Percentiles rank a stretch among this genome's conserved stretches.
These are phyloP conservation scores for Tachystola acroxantha DNA, from an alignment of 2,888 invertebrate genomes.

Conservation along the genomic window DNA sequence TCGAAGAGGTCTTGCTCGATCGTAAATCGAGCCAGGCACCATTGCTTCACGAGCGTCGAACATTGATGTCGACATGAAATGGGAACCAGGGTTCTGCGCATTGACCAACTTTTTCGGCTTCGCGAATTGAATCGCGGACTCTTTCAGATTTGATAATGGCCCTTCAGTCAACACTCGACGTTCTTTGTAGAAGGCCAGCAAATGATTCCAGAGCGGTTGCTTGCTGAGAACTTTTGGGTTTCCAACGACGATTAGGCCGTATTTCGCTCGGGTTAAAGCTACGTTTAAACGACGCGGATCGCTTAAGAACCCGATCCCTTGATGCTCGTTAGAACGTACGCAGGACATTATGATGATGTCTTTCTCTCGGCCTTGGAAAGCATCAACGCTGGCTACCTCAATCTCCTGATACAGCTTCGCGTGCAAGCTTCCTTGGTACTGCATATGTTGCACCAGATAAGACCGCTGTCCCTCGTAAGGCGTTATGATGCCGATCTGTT, in stretches of 20 bases:
- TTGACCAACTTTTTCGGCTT: slow-evolving; percentile 98
- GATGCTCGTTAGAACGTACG: slow-evolving; percentile 98
- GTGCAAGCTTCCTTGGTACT: slow-evolving; percentile 97
- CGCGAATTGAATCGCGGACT: slow-evolving; percentile 97
- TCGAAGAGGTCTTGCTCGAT: slow-evolving; percentile 88
- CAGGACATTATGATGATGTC: slow-evolving; percentile 99
- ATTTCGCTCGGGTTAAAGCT: slow-evolving; percentile 97
- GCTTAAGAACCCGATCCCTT: slow-evolving; percentile 98
- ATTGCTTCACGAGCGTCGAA: slow-evolving; percentile 97
- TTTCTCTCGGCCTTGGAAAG: slow-evolving; percentile 99
- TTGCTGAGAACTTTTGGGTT: slow-evolving; percentile 99
- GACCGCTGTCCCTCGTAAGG: slow-evolving; percentile 99
- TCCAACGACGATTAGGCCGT: slow-evolving; percentile 98
- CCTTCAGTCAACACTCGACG: slow-evolving; percentile 98
- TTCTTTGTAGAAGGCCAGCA: slow-evolving; percentile 98
- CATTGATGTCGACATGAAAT: slow-evolving; percentile 98
- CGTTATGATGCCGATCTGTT: slow-evolving; percentile 99
- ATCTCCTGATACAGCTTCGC: slow-evolving; percentile 98
- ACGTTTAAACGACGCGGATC: slow-evolving; percentile 99
- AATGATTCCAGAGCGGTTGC: slow-evolving; percentile 98
- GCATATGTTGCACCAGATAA: slow-evolving; percentile 98
- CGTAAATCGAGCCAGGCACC: slow-evolving; percentile 95
- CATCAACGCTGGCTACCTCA: slow-evolving; percentile 99
- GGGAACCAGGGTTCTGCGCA: slow-evolving; percentile 95
- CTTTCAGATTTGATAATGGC: slow-evolving; percentile 97